phyloP scores from a whole-genome alignment of 2,888 invertebrate species.

The Spicauda simplicius region DNA sequence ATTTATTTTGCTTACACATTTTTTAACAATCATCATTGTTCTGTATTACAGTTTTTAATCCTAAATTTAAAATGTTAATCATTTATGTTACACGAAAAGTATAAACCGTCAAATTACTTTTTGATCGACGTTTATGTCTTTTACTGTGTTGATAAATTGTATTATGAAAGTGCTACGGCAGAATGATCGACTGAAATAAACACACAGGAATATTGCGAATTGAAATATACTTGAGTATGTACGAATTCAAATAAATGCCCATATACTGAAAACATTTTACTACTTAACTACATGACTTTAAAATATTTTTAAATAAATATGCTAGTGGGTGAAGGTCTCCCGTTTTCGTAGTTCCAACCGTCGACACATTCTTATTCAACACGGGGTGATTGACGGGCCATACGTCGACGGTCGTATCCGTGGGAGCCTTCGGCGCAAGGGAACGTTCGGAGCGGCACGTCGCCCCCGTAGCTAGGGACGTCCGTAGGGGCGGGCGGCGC shows the following conservation, averaged over 20 bases:
- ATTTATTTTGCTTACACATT: too few relatives aligned
- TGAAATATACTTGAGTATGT: too few relatives aligned
- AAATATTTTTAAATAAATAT: not conserved
- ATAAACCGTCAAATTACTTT: not conserved
- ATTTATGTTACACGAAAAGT: too few relatives aligned
- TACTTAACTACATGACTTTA: not conserved
- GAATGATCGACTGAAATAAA: not conserved
- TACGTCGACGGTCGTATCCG: constrained; percentile 1
- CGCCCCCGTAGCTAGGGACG: constrained; percentile 50
- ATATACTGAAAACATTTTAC: not conserved
- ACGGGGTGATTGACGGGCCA: not conserved
- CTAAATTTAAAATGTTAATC: too few relatives aligned
- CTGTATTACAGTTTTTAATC: too few relatives aligned
- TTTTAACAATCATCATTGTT: too few relatives aligned
- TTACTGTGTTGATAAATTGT: not conserved
- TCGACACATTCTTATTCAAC: not conserved
- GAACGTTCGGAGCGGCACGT: constrained; percentile 10
- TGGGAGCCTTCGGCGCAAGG: constrained; percentile 2
- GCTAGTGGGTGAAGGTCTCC: constrained; percentile 15
- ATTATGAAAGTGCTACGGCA: constrained; percentile 3
- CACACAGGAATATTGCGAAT: too few relatives aligned
- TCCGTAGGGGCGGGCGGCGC: constrained; percentile 60
- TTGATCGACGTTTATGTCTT: constrained; percentile 3
- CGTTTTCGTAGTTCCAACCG: not conserved
- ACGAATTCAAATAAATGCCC: too few relatives aligned